phyloP scores from a whole-genome alignment of 2,113 vertebrate genomes.

The Nymphicus hollandicus region DNA sequence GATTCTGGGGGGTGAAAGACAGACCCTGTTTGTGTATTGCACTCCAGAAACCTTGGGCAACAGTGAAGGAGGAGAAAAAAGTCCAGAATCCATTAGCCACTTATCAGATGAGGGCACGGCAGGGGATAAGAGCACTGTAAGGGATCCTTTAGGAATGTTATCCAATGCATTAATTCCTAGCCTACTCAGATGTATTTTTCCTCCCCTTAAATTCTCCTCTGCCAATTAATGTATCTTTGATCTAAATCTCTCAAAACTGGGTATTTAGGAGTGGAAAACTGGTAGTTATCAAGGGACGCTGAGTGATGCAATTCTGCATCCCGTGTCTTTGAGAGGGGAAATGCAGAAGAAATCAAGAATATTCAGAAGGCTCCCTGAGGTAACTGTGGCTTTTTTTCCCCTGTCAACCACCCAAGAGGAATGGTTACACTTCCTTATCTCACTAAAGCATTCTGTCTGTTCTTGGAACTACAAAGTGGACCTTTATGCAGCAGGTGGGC shows the following conservation, averaged over 20 bases:
- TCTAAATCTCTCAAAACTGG: slow-evolving; percentile 23
- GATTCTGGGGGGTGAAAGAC: background rate
- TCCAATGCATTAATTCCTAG: background rate
- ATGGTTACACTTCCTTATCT: slow-evolving; percentile 39
- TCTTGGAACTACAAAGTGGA: slow-evolving; percentile 44
- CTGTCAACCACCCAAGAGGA: slow-evolving; percentile 24
- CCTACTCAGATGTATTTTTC: background rate
- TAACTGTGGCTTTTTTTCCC: background rate
- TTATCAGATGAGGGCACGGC: background rate
- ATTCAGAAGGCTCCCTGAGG: slow-evolving; percentile 38
- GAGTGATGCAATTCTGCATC: background rate
- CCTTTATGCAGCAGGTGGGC: slow-evolving; percentile 37
- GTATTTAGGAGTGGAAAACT: background rate
- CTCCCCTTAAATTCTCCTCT: background rate
- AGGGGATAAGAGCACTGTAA: background rate
- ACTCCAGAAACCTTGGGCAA: background rate
- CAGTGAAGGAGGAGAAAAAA: background rate
- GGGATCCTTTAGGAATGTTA: background rate
- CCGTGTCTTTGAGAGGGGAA: background rate
- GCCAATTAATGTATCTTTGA: slow-evolving; percentile 44
- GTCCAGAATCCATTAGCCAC: background rate
- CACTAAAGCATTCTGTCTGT: slow-evolving; percentile 58
- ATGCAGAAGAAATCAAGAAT: slow-evolving; percentile 7
- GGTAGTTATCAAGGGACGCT: slow-evolving; percentile 12
- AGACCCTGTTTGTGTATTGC: background rate